Evolutionary conservation across 2,888 invertebrate species (phyloP).

Genomic region (Melangyna quadrimaculata): DNA sequence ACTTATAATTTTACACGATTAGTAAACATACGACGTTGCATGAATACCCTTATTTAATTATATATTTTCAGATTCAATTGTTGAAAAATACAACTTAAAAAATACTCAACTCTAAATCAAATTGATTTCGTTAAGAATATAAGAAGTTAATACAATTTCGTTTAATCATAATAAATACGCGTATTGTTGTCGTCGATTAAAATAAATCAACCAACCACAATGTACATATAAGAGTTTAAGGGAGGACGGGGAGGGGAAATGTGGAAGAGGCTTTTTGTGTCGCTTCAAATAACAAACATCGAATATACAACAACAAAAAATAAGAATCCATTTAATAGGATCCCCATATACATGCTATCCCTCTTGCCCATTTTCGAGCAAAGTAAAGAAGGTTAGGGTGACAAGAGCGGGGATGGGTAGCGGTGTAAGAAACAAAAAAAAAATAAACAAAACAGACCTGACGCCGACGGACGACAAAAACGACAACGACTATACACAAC

Average conservation of each 20-base stretch:
- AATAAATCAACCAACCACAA: slow-evolving; percentile 67
- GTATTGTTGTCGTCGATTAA: slow-evolving; percentile 69
- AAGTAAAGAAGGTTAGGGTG: slow-evolving; percentile 18
- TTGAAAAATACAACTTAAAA: background rate
- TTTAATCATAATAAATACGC: slow-evolving; percentile 64
- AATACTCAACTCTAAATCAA: slow-evolving; percentile 14
- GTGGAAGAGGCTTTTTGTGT: slow-evolving; percentile 7
- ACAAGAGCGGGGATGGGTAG: background rate
- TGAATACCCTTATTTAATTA: too few species aligned
- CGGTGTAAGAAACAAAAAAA: background rate
- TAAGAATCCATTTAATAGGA: slow-evolving; percentile 52
- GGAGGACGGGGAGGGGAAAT: background rate
- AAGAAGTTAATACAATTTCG: slow-evolving; percentile 7
- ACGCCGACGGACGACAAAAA: slow-evolving; percentile 6
- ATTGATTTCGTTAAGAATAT: slow-evolving; percentile 2
- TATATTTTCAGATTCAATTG: slow-evolving; percentile 16
- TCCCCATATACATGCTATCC: background rate
- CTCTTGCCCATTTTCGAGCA: slow-evolving; percentile 63
- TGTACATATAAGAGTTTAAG: background rate
- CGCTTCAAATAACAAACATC: background rate
- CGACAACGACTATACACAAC: slow-evolving; percentile 1
- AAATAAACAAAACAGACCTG: background rate
- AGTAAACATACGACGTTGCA: too few species aligned
- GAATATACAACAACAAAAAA: slow-evolving; percentile 6
- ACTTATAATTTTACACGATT: too few species aligned